Evolutionary conservation across 2,797 vertebrate species (phyloP).

Genomic region (Acipenser transmontanus): DNA sequence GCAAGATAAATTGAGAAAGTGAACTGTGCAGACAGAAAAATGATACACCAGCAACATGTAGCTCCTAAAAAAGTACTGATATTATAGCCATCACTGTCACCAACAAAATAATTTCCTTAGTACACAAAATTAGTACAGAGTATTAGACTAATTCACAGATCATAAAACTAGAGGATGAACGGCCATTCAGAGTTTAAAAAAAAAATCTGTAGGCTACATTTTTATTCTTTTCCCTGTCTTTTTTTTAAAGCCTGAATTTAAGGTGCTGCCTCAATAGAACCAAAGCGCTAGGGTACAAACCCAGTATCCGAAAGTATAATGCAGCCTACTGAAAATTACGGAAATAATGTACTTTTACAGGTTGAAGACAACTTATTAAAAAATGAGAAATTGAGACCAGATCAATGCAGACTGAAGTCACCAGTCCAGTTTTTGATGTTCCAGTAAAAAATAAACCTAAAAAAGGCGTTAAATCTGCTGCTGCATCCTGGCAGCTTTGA

Average conservation of each 20-base stretch:
- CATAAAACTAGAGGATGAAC: not conserved
- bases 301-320: constrained; percentile 1
- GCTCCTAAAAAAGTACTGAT: not conserved
- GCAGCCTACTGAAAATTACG: not conserved
- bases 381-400: not conserved
- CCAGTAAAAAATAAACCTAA: not conserved
- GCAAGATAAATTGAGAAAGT: too few species aligned
- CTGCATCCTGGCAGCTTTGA: constrained; percentile 85
- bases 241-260: not conserved
- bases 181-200: not conserved
- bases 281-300: not conserved
- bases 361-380: not conserved
- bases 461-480: constrained; percentile 43
- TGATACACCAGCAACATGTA: constrained; percentile 1
- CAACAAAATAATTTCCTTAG: not conserved
- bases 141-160: not conserved
- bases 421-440: not conserved
- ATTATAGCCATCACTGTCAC: not conserved
- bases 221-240: not conserved
- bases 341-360: not conserved
- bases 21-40: not conserved
- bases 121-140: not conserved
- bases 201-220: too few species aligned
- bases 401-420: not conserved
- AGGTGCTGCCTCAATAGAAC: not conserved